phyloP scores from a whole-genome alignment of 2,888 invertebrate genomes.

The Hermodice carunculata region DNA sequence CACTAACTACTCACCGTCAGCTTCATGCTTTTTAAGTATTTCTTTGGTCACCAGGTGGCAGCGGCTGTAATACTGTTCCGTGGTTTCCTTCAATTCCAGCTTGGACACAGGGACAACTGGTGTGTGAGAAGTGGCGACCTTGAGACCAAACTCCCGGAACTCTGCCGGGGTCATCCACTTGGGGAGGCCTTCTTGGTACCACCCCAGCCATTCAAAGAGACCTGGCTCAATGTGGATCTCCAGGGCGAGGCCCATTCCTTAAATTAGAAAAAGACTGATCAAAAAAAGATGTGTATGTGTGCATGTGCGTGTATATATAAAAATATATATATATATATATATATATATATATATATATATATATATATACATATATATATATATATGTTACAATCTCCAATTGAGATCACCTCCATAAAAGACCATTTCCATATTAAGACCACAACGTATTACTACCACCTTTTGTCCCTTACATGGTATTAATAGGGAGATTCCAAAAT shows the following conservation, averaged over 20 bases:
- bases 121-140: constrained; percentile 75
- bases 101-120: constrained; percentile 71
- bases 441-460: too few relatives aligned
- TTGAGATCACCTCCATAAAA: too few relatives aligned
- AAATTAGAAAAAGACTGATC: too few relatives aligned
- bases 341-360: too few relatives aligned
- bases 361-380: too few relatives aligned
- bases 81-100: constrained; percentile 73
- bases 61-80: constrained; percentile 78
- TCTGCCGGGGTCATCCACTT: constrained; percentile 74
- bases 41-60: constrained; percentile 75
- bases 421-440: too few relatives aligned
- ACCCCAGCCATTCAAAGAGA: constrained; percentile 92
- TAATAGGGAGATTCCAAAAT: too few relatives aligned
- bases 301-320: too few relatives aligned
- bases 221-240: constrained; percentile 82
- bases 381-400: too few relatives aligned
- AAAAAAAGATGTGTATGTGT: too few relatives aligned
- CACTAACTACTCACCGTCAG: constrained; percentile 62
- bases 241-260: constrained; percentile 71
- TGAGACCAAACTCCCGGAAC: constrained; percentile 80
- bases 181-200: constrained; percentile 76
- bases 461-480: too few relatives aligned
- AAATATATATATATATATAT: too few relatives aligned
- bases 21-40: constrained; percentile 73